Evolutionary conservation across 2,888 invertebrate genomes (phyloP), one percentile per base, ranked within the genome.

Genomic region (Orthosia cruda): DNA sequence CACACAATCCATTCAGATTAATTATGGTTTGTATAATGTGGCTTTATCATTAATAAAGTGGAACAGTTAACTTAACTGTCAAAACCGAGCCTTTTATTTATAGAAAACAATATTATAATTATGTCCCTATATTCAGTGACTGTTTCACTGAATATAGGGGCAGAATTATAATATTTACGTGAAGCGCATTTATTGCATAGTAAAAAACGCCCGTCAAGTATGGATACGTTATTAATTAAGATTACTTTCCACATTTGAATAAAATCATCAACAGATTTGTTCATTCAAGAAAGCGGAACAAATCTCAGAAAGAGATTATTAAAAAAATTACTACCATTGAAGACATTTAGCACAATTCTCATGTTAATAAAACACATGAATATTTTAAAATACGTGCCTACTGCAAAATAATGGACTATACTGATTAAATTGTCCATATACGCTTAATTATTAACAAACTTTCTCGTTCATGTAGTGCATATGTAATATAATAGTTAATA

Each of bases 301-400:
- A 16, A 61, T 26, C 0, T 7, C 32, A 63, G n/a, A 69, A 61
- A 20, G 9, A 40, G 23, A 18, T 49, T 55, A 67, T 79, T 23
- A 40, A 50, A 47, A 61, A 73, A 83, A 72, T 23, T 12, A 55
- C 62, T 23, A 18, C 40, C 18, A 49, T 65, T 66, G 20, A 52
- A 75, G 61, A 16, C 15, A 65, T 66, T 64, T 9, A 68, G 32
- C 23, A 26, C 55, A 64, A 64, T 76, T 75, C 47, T 62, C 61
- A 64, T 80, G 77, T 66, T 71, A 85, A 77, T 83, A 59, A 73
- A 63, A 59, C 12, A 64, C 55, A 76, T 85, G 61, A 75, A 63
- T 73, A 77, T 70, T 61, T 63, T 23, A 58, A 59, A 70, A 64
- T 72, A 72, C 68, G 64, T 72, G 64, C 55, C 71, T 55, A 70